Percentiles rank a stretch among this genome's conserved stretches.
Evolutionary conservation across 2,113 vertebrate species (phyloP).

Genomic region (Sarotherodon lohbergeri): DNA sequence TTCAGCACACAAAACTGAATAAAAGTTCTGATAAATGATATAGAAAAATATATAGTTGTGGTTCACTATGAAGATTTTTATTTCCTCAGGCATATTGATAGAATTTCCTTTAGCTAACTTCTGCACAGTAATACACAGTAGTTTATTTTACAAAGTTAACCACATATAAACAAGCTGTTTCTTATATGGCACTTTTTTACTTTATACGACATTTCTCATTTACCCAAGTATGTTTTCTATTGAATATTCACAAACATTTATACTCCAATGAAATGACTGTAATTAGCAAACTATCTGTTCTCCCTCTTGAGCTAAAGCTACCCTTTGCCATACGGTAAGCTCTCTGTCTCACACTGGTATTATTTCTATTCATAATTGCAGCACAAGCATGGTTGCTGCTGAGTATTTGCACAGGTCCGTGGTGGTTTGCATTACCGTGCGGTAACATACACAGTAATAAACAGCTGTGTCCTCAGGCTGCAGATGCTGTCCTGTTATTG

Average conservation of each 20-base stretch:
- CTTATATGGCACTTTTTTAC: not conserved
- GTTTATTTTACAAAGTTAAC: not conserved
- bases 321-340: fast-evolving
- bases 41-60: not conserved
- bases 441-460: not conserved
- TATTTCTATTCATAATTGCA: fast-evolving
- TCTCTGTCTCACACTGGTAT: not conserved
- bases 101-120: not conserved
- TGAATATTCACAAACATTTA: not conserved
- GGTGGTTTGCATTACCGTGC: not conserved
- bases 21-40: fast-evolving
- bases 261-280: not conserved
- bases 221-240: not conserved
- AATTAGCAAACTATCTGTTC: fast-evolving
- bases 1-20: fast-evolving
- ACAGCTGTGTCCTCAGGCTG: not conserved
- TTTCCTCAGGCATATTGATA: not conserved
- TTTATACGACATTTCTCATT: not conserved
- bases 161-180: not conserved
- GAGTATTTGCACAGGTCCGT: fast-evolving
- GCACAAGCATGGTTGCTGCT: not conserved
- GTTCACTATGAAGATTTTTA: not conserved
- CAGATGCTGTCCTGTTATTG: not conserved
- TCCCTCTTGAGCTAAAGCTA: not conserved
- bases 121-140: not conserved